Conservation (phyloP, 2,113 vertebrate genomes). For the Periophthalmus modestus region DNA sequence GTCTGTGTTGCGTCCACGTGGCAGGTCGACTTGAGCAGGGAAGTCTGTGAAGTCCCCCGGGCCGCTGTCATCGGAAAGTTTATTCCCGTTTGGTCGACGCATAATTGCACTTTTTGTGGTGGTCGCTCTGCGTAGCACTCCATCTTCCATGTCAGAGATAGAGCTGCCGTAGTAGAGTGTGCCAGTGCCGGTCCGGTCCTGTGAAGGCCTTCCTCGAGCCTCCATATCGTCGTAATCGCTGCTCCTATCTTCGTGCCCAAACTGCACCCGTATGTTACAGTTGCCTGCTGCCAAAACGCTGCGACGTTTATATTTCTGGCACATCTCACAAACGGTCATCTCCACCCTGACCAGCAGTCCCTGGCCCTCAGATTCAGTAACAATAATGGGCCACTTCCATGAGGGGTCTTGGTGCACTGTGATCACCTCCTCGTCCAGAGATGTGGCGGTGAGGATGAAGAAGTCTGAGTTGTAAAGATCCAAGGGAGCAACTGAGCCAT, state of each 20-base stretch:
- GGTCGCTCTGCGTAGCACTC: constrained; percentile 68
- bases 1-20: constrained; percentile 75
- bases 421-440: constrained; percentile 85
- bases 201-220: constrained; percentile 82
- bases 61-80: constrained; percentile 72
- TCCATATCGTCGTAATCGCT: constrained; percentile 79
- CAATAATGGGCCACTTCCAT: constrained; percentile 82
- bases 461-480: constrained; percentile 89
- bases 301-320: constrained; percentile 93
- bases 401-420: constrained; percentile 75
- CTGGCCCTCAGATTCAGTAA: constrained; percentile 89
- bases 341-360: constrained; percentile 88
- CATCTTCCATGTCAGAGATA: constrained; percentile 82
- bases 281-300: constrained; percentile 86
- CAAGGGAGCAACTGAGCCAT: constrained; percentile 88
- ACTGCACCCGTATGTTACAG: constrained; percentile 85
- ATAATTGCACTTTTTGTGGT: constrained; percentile 79
- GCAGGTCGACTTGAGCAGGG: constrained; percentile 87
- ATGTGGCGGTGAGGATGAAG: constrained; percentile 86
- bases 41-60: constrained; percentile 90
- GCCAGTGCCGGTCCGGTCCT: constrained; percentile 78
- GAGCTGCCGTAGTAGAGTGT: constrained; percentile 78
- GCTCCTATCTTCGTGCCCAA: constrained; percentile 78
- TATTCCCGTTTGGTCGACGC: constrained; percentile 75
- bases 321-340: constrained; percentile 88